Conservation (phyloP, 2,797 vertebrate genomes). For the Buceros bicornis region DNA sequence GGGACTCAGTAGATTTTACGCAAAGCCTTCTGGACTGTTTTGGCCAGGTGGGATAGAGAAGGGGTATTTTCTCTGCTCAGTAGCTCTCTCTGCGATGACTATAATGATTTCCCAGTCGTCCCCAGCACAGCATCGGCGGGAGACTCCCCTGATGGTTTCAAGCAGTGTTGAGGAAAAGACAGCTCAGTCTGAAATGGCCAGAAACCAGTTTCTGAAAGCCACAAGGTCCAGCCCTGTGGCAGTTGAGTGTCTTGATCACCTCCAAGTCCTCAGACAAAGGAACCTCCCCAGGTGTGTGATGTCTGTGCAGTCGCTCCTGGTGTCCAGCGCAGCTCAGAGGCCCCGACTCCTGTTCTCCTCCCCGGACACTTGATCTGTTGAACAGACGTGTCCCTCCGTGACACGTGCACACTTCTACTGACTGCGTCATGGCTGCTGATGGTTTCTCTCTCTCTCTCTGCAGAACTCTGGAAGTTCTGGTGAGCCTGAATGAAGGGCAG, state of each 20-base stretch:
- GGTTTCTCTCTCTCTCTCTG: conserved; percentile 27
- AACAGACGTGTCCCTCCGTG: accelerated
- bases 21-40: neutral
- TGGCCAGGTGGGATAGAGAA: neutral
- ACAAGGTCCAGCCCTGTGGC: neutral
- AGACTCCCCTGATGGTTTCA: neutral
- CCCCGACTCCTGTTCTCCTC: neutral
- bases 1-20: too few species aligned
- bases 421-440: neutral
- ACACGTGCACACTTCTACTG: neutral
- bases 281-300: neutral
- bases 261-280: neutral
- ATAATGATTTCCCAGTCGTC: neutral
- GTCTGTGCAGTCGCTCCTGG: neutral
- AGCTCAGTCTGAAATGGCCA: neutral
- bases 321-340: neutral
- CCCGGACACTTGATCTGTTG: neutral
- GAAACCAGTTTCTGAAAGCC: neutral
- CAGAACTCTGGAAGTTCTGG: conserved; percentile 91
- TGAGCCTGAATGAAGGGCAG: conserved; percentile 91
- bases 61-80: neutral
- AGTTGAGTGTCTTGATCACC: neutral
- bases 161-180: neutral
- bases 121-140: neutral
- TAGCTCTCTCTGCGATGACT: neutral